A percentile compares a stretch with the other conserved stretches of the same genome.
phyloP scores from a whole-genome alignment of 2,888 invertebrate genomes.

The Bombylius major region DNA sequence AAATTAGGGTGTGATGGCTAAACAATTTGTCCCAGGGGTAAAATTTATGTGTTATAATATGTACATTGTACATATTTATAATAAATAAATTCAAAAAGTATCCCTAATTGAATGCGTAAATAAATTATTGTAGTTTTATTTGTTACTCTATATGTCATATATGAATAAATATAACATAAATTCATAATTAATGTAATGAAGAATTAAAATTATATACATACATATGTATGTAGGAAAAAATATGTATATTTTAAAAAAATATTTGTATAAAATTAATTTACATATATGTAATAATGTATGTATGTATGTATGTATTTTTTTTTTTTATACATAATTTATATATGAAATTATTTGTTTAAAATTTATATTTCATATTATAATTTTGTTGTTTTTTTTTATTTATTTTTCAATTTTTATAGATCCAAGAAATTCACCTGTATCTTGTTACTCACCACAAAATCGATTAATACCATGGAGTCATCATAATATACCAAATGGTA shows the following conservation, averaged over 20 bases:
- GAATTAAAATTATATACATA: too few species aligned
- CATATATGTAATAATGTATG: too few species aligned
- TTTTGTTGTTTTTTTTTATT: background rate
- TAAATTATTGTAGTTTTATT: slow-evolving; percentile 28
- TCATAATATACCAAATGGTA: slow-evolving; percentile 15
- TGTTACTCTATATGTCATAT: background rate
- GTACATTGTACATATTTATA: background rate
- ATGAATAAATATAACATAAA: too few species aligned
- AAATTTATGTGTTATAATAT: slow-evolving; percentile 20
- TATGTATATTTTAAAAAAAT: too few species aligned
- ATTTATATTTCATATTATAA: background rate
- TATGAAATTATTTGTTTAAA: background rate
- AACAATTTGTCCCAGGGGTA: slow-evolving; percentile 36
- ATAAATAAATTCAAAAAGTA: slow-evolving; percentile 17
- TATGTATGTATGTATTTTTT: too few species aligned
- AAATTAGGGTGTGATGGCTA: slow-evolving; percentile 38
- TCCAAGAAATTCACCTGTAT: slow-evolving; percentile 27
- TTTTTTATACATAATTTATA: too few species aligned
- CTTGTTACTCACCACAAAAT: slow-evolving; percentile 30
- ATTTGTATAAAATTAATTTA: too few species aligned
- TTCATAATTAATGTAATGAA: too few species aligned
- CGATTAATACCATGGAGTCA: slow-evolving; percentile 33
- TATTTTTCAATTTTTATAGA: slow-evolving; percentile 17
- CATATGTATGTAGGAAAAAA: too few species aligned
- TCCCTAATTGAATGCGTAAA: slow-evolving; percentile 35